Evolutionary conservation across 2,888 invertebrate species (phyloP), one percentile per base, ranked within the genome.

Genomic region (Drosophila pullipes): DNA sequence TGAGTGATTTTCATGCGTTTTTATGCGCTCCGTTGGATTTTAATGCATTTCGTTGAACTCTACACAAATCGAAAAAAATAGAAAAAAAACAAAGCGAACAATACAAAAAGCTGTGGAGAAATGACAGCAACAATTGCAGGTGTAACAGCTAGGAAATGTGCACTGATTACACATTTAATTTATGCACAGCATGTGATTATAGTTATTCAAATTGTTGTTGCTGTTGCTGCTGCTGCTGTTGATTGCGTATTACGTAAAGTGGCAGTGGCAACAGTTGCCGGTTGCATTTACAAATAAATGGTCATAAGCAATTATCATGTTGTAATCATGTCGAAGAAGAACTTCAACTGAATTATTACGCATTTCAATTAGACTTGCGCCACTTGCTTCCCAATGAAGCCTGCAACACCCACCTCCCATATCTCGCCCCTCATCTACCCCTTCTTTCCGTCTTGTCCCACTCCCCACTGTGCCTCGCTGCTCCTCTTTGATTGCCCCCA

Each of bases 1-100:
- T 68, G 74, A 87, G 76, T 82, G 85, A 74, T 72, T 85, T 81
- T 76, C 76, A 74, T 87, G 83, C 80, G 76, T 84, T 85, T 84
- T 61, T 62, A 53, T 84, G 85, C 84, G 87, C 85, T 82, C 57
- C 76, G 83, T 53, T 85, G 85, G 53, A 30, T 75, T 81, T 63
- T 54, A 60, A 74, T 78, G 82, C 80, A 82, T 72, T 82, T 68
- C 69, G 77, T 55, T 80, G 72, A 72, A 67, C 70, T 63, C 62
- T 30, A n/a, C 47, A 22, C 53, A 53, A 44, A 55, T 49, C 58
- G 10, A 64, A 70, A 47, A 59, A 22, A 37, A 18, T 39, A 47
- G 22, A 54, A 55, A 25, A 54, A 52, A 54, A 28, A 16, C 60
- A 61, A 55, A 33, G 25, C 16, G 7, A 0, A 47, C 47, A 61